Evolutionary conservation across 2,888 invertebrate genomes (phyloP).

Genomic region (Neelides folsomi): DNA sequence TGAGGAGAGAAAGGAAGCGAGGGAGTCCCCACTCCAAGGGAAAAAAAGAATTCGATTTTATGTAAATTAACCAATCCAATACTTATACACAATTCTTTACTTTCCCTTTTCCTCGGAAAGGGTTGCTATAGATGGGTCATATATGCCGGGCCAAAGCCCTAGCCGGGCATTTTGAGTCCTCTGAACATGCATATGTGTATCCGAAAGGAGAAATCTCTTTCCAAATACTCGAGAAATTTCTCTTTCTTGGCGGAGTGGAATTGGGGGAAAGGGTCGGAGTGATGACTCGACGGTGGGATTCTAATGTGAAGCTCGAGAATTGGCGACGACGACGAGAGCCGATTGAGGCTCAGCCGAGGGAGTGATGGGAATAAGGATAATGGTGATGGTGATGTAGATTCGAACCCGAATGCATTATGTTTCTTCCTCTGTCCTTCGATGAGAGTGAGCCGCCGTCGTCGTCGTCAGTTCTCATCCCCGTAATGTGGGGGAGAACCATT

Average conservation of each 20-base stretch:
- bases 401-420: conserved; percentile 17
- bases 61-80: conserved; percentile 30
- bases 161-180: no score
- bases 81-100: conserved; percentile 26
- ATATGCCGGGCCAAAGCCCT: no score
- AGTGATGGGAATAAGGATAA: conserved; percentile 20
- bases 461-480: conserved; percentile 1
- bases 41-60: conserved; percentile 29
- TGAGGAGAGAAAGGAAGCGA: no score
- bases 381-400: conserved; percentile 23
- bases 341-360: conserved; percentile 2
- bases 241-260: no score
- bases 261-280: no score
- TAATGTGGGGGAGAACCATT: conserved; percentile 5
- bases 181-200: no score
- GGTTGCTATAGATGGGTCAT: no score
- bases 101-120: conserved; percentile 5
- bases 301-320: no score
- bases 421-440: conserved; percentile 8
- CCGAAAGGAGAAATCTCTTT: no score
- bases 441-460: conserved; percentile 3
- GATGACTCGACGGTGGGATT: no score
- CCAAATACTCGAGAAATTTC: no score
- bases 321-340: no score
- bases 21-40: conserved; percentile 7